These are phyloP conservation scores for Drosophila parvula DNA, from an alignment of 1,140 invertebrate genomes.

Conservation along the genomic window DNA sequence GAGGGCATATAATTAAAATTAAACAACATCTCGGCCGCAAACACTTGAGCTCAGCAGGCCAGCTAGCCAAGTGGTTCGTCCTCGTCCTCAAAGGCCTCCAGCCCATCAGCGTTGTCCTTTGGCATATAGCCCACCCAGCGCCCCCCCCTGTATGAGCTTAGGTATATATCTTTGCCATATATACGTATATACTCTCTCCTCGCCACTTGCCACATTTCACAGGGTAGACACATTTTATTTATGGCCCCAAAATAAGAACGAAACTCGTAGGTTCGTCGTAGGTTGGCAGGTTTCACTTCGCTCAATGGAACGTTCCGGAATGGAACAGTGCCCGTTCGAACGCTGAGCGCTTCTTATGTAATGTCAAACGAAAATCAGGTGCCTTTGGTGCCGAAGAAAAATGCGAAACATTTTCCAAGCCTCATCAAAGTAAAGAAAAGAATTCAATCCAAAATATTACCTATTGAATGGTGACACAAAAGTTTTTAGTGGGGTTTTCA, in stretches of 20 bases:
- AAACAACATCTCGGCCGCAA: constrained; percentile 70
- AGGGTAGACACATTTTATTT: constrained; percentile 68
- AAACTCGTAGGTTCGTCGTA: constrained; percentile 38
- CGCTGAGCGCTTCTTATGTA: constrained; percentile 60
- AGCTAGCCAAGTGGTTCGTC: constrained; percentile 56
- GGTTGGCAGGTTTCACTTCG: constrained; percentile 32
- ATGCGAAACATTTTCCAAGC: too few species aligned
- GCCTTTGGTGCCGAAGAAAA: neutral
- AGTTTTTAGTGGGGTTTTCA: neutral
- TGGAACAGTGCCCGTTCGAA: constrained; percentile 67
- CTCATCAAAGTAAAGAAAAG: too few species aligned
- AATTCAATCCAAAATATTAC: neutral
- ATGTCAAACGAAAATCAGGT: constrained; percentile 22
- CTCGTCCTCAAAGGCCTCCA: constrained; percentile 39
- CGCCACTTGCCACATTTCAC: constrained; percentile 48
- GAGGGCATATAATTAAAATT: constrained; percentile 74
- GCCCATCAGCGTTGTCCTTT: constrained; percentile 59
- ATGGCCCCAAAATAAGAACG: constrained; percentile 41
- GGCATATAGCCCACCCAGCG: constrained; percentile 23
- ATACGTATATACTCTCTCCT: constrained; percentile 6
- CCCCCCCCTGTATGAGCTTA: constrained; percentile 2
- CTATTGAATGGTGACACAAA: too few species aligned
- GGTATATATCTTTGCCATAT: constrained; percentile 1
- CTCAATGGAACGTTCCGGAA: constrained; percentile 57
- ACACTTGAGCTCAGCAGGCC: constrained; percentile 49